A percentile compares a stretch with the other conserved stretches of the same genome.
These are phyloP conservation scores for Tachina grossa DNA, from an alignment of 2,888 invertebrate genomes.

Conservation along the genomic window DNA sequence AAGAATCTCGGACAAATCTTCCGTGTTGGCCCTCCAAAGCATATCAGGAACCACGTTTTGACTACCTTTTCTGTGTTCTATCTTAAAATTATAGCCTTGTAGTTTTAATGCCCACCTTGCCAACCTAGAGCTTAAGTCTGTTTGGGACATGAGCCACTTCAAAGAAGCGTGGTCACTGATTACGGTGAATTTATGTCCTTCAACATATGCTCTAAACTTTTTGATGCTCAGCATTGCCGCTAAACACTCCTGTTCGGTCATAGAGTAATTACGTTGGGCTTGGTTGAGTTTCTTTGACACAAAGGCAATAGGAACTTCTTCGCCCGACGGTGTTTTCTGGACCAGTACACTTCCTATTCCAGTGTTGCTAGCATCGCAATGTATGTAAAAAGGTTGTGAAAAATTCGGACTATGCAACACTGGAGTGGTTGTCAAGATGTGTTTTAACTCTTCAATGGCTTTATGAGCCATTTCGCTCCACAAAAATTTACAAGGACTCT, in stretches of 20 bases:
- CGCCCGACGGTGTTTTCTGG: background rate
- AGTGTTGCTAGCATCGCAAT: conserved; percentile 36
- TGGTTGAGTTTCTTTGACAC: background rate
- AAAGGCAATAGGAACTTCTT: background rate
- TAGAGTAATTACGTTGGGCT: conserved; percentile 20
- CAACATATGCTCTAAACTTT: background rate
- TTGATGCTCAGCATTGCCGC: background rate
- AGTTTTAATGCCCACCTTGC: background rate
- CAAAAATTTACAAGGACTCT: conserved; percentile 27
- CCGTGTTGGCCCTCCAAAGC: background rate
- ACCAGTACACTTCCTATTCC: conserved; percentile 43
- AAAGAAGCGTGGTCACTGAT: background rate
- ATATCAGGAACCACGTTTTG: background rate
- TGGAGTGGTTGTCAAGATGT: conserved; percentile 34
- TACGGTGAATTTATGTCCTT: background rate
- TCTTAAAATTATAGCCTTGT: background rate
- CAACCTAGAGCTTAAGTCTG: background rate
- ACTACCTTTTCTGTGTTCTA: background rate
- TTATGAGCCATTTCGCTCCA: conserved; percentile 36
- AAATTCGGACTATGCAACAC: background rate
- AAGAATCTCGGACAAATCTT: conserved; percentile 8
- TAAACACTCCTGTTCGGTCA: conserved; percentile 31
- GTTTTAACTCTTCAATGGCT: background rate
- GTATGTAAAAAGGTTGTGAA: conserved; percentile 18
- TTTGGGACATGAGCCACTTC: background rate